phyloP scores from a whole-genome alignment of 2,113 vertebrate genomes.

The Myrmophylax atrothorax region DNA sequence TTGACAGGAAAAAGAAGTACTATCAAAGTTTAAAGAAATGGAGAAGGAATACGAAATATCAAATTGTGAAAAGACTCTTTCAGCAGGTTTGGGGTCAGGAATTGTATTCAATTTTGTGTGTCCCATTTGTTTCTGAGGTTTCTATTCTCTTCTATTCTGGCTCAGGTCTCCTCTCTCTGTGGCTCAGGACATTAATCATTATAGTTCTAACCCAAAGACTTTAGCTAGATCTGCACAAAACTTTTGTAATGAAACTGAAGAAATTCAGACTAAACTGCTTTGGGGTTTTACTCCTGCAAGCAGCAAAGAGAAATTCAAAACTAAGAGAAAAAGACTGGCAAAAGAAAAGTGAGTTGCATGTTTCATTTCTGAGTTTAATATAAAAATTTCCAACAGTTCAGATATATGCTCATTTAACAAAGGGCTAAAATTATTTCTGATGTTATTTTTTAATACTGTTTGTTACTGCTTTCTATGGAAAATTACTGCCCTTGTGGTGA shows the following conservation, averaged over 20 bases:
- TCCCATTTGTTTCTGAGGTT: constrained; percentile 45
- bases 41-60: constrained; percentile 1
- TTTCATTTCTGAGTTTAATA: background rate
- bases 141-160: constrained; percentile 6
- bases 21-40: background rate
- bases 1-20: constrained; percentile 4
- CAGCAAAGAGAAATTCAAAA: background rate
- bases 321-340: background rate
- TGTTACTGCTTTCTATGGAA: background rate
- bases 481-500: background rate
- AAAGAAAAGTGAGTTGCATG: background rate
- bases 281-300: background rate
- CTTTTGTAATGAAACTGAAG: constrained; percentile 39
- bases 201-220: constrained; percentile 33
- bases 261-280: constrained; percentile 18
- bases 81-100: constrained; percentile 27
- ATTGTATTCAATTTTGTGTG: background rate
- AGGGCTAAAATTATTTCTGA: background rate
- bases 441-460: background rate
- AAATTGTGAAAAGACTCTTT: constrained; percentile 45
- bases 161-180: background rate
- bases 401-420: background rate
- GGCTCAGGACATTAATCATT: constrained; percentile 53
- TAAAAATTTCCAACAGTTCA: background rate
- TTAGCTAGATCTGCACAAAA: constrained; percentile 58